phyloP scores from a whole-genome alignment of 2,888 invertebrate species.

The Podotricha telesiphe region DNA sequence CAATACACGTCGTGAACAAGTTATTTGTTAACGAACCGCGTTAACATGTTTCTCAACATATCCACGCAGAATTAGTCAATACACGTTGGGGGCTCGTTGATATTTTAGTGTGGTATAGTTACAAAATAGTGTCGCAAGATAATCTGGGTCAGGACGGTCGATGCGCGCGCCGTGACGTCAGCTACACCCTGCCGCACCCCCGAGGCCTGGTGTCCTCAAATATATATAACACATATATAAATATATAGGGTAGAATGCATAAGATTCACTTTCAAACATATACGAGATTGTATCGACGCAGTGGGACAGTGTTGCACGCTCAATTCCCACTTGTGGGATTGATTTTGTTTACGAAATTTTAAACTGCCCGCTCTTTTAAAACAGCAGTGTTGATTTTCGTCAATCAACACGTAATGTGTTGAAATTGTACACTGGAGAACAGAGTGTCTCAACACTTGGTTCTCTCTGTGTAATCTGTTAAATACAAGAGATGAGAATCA shows the following conservation, averaged over 20 bases:
- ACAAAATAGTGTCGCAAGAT: slow-evolving; percentile 62
- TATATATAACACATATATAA: slow-evolving; percentile 31
- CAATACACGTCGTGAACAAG: background rate
- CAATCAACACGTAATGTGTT: too few relatives aligned
- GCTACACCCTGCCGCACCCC: slow-evolving; percentile 60
- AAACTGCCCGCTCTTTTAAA: too few relatives aligned
- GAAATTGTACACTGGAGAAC: background rate
- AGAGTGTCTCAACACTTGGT: background rate
- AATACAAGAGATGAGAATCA: background rate
- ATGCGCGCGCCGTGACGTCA: slow-evolving; percentile 79
- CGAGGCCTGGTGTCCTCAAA: slow-evolving; percentile 66
- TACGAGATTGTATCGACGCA: background rate
- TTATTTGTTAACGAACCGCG: background rate
- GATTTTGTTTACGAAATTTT: background rate
- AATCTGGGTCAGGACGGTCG: slow-evolving; percentile 66
- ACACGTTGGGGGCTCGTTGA: slow-evolving; percentile 67
- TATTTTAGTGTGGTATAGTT: slow-evolving; percentile 57
- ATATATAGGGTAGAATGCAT: slow-evolving; percentile 14
- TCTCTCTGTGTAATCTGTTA: background rate
- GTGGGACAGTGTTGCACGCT: background rate
- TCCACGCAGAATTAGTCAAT: slow-evolving; percentile 58
- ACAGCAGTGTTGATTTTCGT: background rate
- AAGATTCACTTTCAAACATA: slow-evolving; percentile 26
- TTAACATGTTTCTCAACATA: slow-evolving; percentile 12
- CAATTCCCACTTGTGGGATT: background rate